Percentiles rank a stretch among this genome's conserved stretches.
These are phyloP conservation scores for Phthorimaea operculella DNA, from an alignment of 1,140 invertebrate species.

Conservation along the genomic window DNA sequence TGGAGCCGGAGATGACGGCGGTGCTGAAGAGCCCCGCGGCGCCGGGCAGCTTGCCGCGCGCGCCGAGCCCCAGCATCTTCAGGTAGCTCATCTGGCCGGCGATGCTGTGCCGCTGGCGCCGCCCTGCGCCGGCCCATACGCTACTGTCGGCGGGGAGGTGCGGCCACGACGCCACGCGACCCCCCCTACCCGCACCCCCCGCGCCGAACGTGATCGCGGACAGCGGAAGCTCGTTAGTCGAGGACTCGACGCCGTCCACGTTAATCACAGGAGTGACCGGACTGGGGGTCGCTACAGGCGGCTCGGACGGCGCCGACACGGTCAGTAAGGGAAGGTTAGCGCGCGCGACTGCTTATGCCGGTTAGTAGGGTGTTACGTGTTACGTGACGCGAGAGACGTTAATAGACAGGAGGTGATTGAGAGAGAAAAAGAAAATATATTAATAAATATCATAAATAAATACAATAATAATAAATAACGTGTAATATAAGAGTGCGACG, in stretches of 20 bases:
- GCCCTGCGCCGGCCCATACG: constrained; percentile 72
- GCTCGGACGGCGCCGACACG: constrained; percentile 17
- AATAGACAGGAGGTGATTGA: constrained; percentile 26
- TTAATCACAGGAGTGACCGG: constrained; percentile 39
- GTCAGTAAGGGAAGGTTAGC: constrained; percentile 16
- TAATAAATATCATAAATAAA: constrained; percentile 30
- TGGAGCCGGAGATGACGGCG: constrained; percentile 92
- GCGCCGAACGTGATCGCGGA: constrained; percentile 66
- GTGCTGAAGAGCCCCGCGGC: constrained; percentile 89
- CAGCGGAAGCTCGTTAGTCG: constrained; percentile 71
- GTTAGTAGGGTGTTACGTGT: constrained; percentile 16
- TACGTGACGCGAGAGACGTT: constrained; percentile 28
- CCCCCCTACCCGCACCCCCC: constrained; percentile 20
- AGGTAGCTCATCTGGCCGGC: constrained; percentile 92
- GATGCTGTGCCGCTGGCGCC: constrained; percentile 92
- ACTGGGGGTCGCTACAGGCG: constrained; percentile 17
- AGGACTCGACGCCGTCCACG: constrained; percentile 57
- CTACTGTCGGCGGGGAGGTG: constrained; percentile 35
- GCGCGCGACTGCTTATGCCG: constrained; percentile 8
- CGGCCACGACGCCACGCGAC: constrained; percentile 26
- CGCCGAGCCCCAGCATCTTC: constrained; percentile 83
- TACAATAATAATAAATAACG: constrained; percentile 22
- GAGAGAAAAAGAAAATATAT: constrained; percentile 43
- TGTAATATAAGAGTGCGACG: constrained; percentile 31
- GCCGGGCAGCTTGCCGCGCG: constrained; percentile 75